Evolutionary conservation across 1,140 invertebrate genomes (phyloP).

Genomic region (Meteorus sp.): DNA sequence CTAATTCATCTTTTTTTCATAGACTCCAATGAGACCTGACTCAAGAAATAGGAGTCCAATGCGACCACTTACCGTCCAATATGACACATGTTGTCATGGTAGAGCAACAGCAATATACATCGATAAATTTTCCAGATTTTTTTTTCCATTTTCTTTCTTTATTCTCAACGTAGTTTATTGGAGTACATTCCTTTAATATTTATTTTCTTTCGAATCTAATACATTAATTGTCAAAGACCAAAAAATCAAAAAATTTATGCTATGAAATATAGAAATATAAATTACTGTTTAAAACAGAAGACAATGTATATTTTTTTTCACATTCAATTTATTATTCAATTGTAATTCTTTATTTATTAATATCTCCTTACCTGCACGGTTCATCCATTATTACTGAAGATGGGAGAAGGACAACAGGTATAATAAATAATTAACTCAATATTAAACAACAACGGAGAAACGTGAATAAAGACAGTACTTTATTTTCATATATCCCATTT

Average conservation of each 20-base stretch:
- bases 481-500: conserved; percentile 47
- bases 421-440: conserved; percentile 26
- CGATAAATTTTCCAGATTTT: conserved; percentile 83
- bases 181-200: conserved; percentile 75
- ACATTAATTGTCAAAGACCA: neutral
- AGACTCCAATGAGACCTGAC: conserved; percentile 58
- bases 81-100: conserved; percentile 82
- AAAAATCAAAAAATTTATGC: neutral
- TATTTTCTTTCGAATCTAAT: neutral
- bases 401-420: conserved; percentile 1
- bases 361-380: no score
- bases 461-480: conserved; percentile 54
- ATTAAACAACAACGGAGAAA: conserved; percentile 32
- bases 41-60: conserved; percentile 54
- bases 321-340: no score
- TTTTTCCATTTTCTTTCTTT: conserved; percentile 87
- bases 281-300: neutral
- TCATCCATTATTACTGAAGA: neutral
- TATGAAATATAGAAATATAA: neutral
- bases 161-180: conserved; percentile 87
- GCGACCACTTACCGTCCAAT: conserved; percentile 62
- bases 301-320: no score
- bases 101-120: conserved; percentile 83
- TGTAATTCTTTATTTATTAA: no score
- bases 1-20: neutral